Base-by-base conservation (phyloP, 2,113 vertebrate species). In the Antechinus stuartii region DNA sequence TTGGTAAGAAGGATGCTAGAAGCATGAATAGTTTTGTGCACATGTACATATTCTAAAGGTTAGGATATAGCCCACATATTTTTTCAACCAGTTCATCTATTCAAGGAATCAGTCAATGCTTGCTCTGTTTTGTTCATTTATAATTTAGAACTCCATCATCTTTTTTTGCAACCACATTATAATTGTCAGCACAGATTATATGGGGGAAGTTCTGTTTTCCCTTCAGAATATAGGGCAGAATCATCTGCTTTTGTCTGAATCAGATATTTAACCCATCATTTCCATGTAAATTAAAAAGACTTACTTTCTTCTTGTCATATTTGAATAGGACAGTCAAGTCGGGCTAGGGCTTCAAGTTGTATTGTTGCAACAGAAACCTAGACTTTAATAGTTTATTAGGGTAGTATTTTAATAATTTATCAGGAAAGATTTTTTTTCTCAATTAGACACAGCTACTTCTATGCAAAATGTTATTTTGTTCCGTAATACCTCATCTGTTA, bases 1-100 rank as follows among this genome's bases (percentile, higher is more conserved):
- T 96, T 99, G 99, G 99, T 99, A 97, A 98, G 98, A 50, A 95
- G 68, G 92, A 10, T 1, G 1, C 47, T 19, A 6, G 22, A 2
- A 25, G 25, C 46, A 35, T 89, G 53, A 52, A 26, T 24, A 90
- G 47, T 7, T 90, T 57, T 55, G 2, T n/a, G 1, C 14, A 25
- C 47, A 35, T 55, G 0, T 91, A 24, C 54, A 92, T 56, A 55
- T 22, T 90, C 50, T 61, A n/a, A 95, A 89, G 93, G 76, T 76
- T 55, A 92, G 54, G 53, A 56, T 91, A 49, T 93, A 46, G 68
- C 53, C 53, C 49, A 25, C 22, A 90, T 23, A 0, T 84, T 84
- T 35, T 53, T 90, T 50, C 93, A 57, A 25, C 47, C 91, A 89
- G 23, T 93, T 93, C 95, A 49, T 93, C 25, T 93, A 90, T 91